Evolutionary conservation across 92 coral and sea anemone genomes (phyloP), one percentile per base, ranked within the genome.

Genomic region (Phymanthus crucifer): DNA sequence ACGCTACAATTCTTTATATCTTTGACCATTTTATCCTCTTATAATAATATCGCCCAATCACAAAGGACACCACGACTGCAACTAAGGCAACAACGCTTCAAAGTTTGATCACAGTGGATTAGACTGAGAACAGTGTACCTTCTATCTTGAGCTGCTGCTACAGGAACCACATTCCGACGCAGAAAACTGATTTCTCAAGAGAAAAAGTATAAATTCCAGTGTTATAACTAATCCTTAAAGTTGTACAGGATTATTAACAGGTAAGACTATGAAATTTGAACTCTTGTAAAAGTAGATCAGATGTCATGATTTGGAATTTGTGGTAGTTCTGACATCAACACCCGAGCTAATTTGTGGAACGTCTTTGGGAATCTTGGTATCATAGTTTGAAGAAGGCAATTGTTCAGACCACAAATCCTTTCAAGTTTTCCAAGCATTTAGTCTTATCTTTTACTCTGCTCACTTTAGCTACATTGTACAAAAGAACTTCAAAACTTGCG

Each of bases 1-100:
- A 87, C 95, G 90, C 95, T 79, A 67, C 23, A 18, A 48, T 71
- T 27, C 83, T 70, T 79, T 67, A 68, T 79, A 69, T 79, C 83
- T 79, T 38, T 26, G 74, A 68, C 46, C 70, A 79, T 56, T 68
- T 79, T 79, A 79, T 79, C 83, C 83, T 54, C 52, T 79, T 32
- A 79, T 79, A 79, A 58, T 31, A 35, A 47, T 35, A 33, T 50
- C 66, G 57, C 68, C 75, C 66, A 66, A 79, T 79, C 75, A 79
- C 56, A 79, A 46, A 38, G 0, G 48, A 43, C 64, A 52, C 58
- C 36, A 48, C 34, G 27, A 18, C 31, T 33, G 36, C 32, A 56
- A 70, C 67, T 32, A 32, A 67, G 56, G 18, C 48, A 65, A 19
- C 72, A 14, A 24, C 58, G 23, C 78, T 74, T 67, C 74, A 66